These are phyloP conservation scores for Ceratosolen solmsi DNA, from an alignment of 1,140 invertebrate species.

Conservation along the genomic window DNA sequence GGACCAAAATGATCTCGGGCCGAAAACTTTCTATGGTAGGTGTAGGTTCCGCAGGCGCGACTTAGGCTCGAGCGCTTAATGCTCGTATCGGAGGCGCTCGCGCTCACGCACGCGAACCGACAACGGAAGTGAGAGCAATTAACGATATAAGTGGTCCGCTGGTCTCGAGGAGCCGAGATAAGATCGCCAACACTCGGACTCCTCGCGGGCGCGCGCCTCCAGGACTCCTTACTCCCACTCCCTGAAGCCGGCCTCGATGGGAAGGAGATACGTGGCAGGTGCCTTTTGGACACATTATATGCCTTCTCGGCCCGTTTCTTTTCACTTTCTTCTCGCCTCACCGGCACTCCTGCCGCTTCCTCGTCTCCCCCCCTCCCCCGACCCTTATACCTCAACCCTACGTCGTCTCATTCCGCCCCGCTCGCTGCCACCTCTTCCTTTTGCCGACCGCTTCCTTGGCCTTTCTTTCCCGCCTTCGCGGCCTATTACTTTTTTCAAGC, in stretches of 20 bases:
- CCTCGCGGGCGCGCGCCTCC: background rate
- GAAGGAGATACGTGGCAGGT: slow-evolving; percentile 65
- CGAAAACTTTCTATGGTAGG: background rate
- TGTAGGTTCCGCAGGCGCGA: too few relatives aligned
- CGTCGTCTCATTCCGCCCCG: background rate
- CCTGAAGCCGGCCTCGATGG: slow-evolving; percentile 53
- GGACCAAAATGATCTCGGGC: background rate
- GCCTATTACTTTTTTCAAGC: background rate
- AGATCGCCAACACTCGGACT: slow-evolving; percentile 58
- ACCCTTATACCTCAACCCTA: background rate
- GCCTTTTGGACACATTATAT: slow-evolving; percentile 70
- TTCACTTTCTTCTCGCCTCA: slow-evolving; percentile 42
- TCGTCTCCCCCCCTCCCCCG: slow-evolving; percentile 8
- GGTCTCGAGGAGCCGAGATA: slow-evolving; percentile 64
- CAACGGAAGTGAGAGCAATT: slow-evolving; percentile 73
- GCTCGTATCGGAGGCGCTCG: slow-evolving; percentile 34
- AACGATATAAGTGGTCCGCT: slow-evolving; percentile 75
- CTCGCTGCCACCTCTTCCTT: background rate
- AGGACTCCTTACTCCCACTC: background rate
- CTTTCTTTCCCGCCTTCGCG: background rate
- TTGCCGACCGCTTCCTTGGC: background rate
- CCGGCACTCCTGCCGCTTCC: background rate
- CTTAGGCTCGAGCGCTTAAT: slow-evolving; percentile 12
- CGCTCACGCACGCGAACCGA: slow-evolving; percentile 54
- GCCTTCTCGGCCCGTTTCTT: slow-evolving; percentile 58